A percentile compares a stretch with the other conserved stretches of the same genome.
phyloP scores from a whole-genome alignment of 2,797 vertebrate species.

The Tamandua tetradactyla region DNA sequence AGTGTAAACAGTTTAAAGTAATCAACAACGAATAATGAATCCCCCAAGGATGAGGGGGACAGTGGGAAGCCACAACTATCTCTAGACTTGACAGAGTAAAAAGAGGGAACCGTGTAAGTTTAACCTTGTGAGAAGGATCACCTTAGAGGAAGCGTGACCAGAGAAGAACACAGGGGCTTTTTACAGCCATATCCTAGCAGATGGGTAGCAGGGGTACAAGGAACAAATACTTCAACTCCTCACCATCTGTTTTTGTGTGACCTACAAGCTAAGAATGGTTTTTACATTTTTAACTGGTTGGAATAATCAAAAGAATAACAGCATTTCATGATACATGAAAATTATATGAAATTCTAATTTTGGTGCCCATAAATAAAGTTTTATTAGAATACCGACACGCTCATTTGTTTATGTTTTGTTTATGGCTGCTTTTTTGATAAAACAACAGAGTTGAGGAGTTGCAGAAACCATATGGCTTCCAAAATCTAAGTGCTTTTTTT shows the following conservation, averaged over 20 bases:
- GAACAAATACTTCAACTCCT: not conserved
- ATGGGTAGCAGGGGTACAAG: not conserved
- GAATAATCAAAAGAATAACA: not conserved
- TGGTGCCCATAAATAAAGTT: not conserved
- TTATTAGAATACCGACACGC: not conserved
- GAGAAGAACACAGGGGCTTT: not conserved
- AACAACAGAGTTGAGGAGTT: not conserved
- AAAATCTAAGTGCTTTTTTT: constrained; percentile 9
- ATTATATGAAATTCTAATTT: not conserved
- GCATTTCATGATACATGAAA: not conserved
- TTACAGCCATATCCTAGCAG: not conserved
- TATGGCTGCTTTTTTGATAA: not conserved
- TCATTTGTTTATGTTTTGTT: not conserved
- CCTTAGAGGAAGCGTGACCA: not conserved
- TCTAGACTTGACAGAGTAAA: not conserved
- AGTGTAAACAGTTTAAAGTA: not conserved
- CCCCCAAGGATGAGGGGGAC: not conserved
- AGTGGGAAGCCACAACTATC: not conserved
- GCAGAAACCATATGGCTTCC: not conserved
- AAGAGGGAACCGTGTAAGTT: not conserved
- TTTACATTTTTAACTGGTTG: not conserved
- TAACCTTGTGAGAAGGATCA: not conserved
- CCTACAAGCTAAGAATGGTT: not conserved
- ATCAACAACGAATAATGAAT: not conserved
- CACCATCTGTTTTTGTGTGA: not conserved